Base-by-base conservation (phyloP, 2,888 invertebrate genomes). In the Rhamnusium bicolor region DNA sequence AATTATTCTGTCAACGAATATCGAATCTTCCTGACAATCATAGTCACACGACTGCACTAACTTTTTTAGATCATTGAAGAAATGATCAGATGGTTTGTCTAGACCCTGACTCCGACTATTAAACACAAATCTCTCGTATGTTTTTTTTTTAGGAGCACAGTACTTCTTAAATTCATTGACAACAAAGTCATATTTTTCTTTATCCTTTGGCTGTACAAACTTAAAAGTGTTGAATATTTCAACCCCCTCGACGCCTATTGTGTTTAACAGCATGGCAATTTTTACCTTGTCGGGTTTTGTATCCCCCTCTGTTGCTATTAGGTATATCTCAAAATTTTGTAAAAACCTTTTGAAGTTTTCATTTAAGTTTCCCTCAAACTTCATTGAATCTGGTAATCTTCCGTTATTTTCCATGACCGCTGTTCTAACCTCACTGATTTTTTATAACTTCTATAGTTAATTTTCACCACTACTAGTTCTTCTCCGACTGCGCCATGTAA, bases 221-320 rank as follows among this genome's bases (percentile, higher is more conserved):
- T 54, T 53, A 49, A 66, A 53, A 0, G 54, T 66, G 40, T 40
- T 18, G 18, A 49, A 66, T 18, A 66, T 51, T 51, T 65, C 65
- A 24, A 65, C 46, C 47, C 65, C 29, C 49, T 51, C 65, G 16
- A 12, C 7, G 16, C 51, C 65, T n/a, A 51, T 65, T 24, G 47
- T 5, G 19, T 62, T 62, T 3, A 62, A n/a, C 3, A 47, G 46
- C 12, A 62, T n/a, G n/a, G n/a, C n/a, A n/a, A n/a, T n/a, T n/a
- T n/a, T n/a, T n/a, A n/a, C n/a, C n/a, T n/a, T n/a, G n/a, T n/a
- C n/a, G n/a, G n/a, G n/a, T n/a, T 62, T n/a, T 21, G 24, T 12
- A 27, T 24, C 66, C n/a, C 61, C 16, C 51, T 54, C 63, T 19
- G 71, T 63, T 4, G 63, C 69, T 29, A 53, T 65, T 58, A 73